Base-by-base conservation (phyloP, 1,140 invertebrate species). In the Chironomus striatipennis region DNA sequence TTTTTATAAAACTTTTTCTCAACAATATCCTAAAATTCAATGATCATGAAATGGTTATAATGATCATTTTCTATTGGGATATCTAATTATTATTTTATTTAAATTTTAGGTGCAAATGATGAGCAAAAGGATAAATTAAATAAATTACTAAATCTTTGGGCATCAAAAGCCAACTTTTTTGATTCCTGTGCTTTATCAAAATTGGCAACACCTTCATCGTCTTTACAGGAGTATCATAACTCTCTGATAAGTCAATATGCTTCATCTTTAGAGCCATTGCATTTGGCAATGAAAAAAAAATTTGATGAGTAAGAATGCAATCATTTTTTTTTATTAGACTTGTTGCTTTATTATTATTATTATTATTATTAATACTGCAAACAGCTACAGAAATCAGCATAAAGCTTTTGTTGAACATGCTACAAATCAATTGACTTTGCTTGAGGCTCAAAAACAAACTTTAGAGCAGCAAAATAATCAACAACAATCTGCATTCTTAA, bases 101-200 rank as follows among this genome's bases (percentile, higher is more conserved):
- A 43, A 43, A 65, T 8, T 79, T 83, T 90, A 83, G 91, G 90
- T 76, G 91, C 93, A 73, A 90, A 86, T 20, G 92, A 94, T 73
- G 95, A 97, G 43, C 94, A 96, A 83, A 89, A 92, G 78, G 87
- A 87, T 77, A 98, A 98, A 85, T 85, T 98, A 64, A 91, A 92
- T 79, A 98, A 98, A 86, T 84, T 98, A 73, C 85, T 98, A 18
- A 93, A 91, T 73, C 84, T 98, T 10, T 99, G 97, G 97, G 95
- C 98, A 82, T 94, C 94, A 74, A 98, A 98, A 83, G 91, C 91
- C 76, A 96, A 97, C 84, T 98, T 98, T 83, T 95, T 98, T 81
- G 90, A 91, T 79, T 85, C 89, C 65, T 87, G 88, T 2, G 93
- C 95, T 74, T 90, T 98, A 76, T 92, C 94, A 73, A 91, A 93